phyloP scores from a whole-genome alignment of 2,113 vertebrate genomes.

The Tricholaema leucomelas region DNA sequence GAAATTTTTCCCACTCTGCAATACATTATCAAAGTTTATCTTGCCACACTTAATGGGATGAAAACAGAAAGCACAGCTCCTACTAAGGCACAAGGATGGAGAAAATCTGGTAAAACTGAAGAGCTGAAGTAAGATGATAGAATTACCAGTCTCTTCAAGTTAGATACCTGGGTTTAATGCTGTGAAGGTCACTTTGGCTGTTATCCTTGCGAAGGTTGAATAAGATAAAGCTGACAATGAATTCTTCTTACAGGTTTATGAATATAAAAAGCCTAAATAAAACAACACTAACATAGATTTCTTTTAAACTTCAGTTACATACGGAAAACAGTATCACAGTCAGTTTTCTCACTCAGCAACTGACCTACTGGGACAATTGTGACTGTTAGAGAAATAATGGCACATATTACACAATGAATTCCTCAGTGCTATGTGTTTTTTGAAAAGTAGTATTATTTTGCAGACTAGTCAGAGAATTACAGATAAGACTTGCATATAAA shows the following conservation, averaged over 20 bases:
- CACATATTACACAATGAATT: slow-evolving; percentile 13
- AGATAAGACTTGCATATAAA: slow-evolving; percentile 18
- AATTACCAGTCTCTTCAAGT: slow-evolving; percentile 39
- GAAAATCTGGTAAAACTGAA: slow-evolving; percentile 28
- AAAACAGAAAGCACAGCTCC: slow-evolving; percentile 33
- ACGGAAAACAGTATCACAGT: slow-evolving; percentile 39
- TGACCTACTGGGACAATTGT: neutral
- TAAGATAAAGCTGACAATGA: neutral
- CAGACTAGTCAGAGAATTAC: slow-evolving; percentile 6
- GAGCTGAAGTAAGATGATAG: neutral
- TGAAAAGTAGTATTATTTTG: neutral
- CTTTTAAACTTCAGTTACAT: slow-evolving; percentile 19
- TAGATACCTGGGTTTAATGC: slow-evolving; percentile 30
- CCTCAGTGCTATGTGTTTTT: neutral
- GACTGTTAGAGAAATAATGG: slow-evolving; percentile 14
- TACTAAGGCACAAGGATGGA: slow-evolving; percentile 60
- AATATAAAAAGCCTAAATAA: neutral
- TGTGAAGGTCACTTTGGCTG: slow-evolving; percentile 63
- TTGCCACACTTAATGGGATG: neutral
- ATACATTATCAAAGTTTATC: neutral
- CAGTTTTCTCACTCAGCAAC: neutral
- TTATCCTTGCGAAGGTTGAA: slow-evolving; percentile 15
- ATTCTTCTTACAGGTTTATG: neutral
- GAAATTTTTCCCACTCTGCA: neutral
- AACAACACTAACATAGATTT: neutral